phyloP scores from a whole-genome alignment of 2,797 vertebrate genomes.

The Muraenolepis orangiensis region DNA sequence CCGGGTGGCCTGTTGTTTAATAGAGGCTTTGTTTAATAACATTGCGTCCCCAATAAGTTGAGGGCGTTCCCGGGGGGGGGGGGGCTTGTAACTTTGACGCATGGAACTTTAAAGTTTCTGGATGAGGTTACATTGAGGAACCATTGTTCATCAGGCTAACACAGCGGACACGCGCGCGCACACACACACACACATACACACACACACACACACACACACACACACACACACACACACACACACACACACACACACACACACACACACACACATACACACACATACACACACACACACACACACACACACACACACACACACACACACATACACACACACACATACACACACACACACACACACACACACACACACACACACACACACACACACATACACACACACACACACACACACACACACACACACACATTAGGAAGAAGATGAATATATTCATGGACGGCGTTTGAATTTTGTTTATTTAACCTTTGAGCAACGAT shows the following conservation, averaged over 20 bases:
- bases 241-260: not conserved
- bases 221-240: not conserved
- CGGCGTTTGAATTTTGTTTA: not conserved
- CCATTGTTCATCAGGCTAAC: slow-evolving; percentile 16
- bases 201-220: not conserved
- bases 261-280: no score
- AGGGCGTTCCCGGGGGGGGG: slow-evolving; percentile 13
- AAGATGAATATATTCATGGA: no score
- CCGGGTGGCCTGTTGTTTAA: slow-evolving; percentile 9
- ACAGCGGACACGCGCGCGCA: not conserved
- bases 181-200: not conserved
- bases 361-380: no score
- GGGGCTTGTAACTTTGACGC: no score
- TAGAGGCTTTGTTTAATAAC: slow-evolving; percentile 29
- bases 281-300: no score
- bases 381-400: no score
- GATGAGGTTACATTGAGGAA: not conserved
- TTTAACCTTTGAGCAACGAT: not conserved
- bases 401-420: no score
- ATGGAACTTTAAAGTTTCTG: no score
- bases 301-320: no score
- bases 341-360: no score
- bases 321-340: no score
- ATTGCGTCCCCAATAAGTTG: slow-evolving; percentile 39
- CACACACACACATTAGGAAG: no score